Evolutionary conservation across 2,888 invertebrate genomes (phyloP), one percentile per base, ranked within the genome.

Genomic region (Drosophila mimetica): DNA sequence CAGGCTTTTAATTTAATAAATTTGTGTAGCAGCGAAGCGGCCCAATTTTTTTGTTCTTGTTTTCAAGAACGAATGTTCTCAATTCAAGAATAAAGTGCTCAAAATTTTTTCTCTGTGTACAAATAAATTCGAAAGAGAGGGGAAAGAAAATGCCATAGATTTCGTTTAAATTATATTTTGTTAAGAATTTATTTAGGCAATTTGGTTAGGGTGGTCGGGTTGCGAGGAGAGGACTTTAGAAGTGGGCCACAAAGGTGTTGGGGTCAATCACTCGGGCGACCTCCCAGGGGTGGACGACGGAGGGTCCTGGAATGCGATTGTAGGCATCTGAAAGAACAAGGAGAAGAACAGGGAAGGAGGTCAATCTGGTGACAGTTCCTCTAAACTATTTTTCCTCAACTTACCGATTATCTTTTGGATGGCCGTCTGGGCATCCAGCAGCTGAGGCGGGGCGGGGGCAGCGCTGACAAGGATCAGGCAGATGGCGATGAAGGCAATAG

Each of bases 401-500:
- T 72, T 51, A 85, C 84, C 86, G 53, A 86, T 85, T 16, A 85
- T 85, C 60, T 84, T 86, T n/a, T 63, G 75, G 25, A 85, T 81
- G 37, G 79, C 67, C 0, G 86, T 79, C 36, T 84, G 58, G 1
- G 86, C 84, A 42, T 86, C 86, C 52, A 85, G 59, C 5, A 86
- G 44, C 6, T 79, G 75, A 14, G 28, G 74, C 11, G 78, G 74
- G 6, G 74, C 76, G 1, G 81, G 77, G 0, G 83, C 85, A 2
- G 81, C 86, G 25, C 53, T 72, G 47, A 64, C 74, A 57, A 69
- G 71, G 65, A 73, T 46, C 57, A 86, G 58, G 57, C 71, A 70
- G 37, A 74, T 11, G 25, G 60, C 46, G 11, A 61, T n/a, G n/a
- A 61, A 37, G 39, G 57, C 60, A n/a, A 61, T n/a, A 16, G 36